Percentiles rank a stretch among this genome's conserved stretches.
phyloP scores from a whole-genome alignment of 2,113 vertebrate genomes.

The Tachycineta bicolor region DNA sequence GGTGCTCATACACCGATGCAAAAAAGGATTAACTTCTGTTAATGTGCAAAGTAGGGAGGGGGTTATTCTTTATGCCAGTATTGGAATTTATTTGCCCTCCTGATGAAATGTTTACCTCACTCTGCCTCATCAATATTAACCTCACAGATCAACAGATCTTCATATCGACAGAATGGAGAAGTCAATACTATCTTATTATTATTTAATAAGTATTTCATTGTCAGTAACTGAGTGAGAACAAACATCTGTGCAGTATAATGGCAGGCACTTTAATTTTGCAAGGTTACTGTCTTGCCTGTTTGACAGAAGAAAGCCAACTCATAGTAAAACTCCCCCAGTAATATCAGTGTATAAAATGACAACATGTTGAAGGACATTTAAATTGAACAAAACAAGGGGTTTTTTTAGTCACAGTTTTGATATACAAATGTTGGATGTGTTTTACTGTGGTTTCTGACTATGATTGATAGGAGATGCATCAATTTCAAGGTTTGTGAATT shows the following conservation, averaged over 20 bases:
- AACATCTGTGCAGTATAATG: conserved; percentile 56
- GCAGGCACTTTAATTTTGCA: conserved; percentile 60
- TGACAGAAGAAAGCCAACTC: conserved; percentile 52
- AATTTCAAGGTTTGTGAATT: conserved; percentile 78
- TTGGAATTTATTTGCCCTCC: conserved; percentile 36
- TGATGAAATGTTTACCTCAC: conserved; percentile 48
- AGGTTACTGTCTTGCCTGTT: conserved; percentile 6
- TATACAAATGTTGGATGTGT: conserved; percentile 70
- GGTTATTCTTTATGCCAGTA: neutral
- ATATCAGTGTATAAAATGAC: conserved; percentile 38
- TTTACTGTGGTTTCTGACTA: conserved; percentile 65
- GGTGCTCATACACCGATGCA: neutral
- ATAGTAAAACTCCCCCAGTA: conserved; percentile 47
- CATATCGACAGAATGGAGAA: conserved; percentile 64
- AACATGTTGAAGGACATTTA: conserved; percentile 69
- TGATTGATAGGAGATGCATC: conserved; percentile 75
- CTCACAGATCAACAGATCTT: conserved; percentile 70
- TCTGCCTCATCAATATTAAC: conserved; percentile 64
- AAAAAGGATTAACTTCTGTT: conserved; percentile 4
- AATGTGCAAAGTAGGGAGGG: neutral
- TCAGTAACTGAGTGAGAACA: conserved; percentile 64
- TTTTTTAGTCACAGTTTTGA: conserved; percentile 64
- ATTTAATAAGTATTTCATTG: conserved; percentile 77
- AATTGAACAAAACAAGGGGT: conserved; percentile 60
- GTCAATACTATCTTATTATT: conserved; percentile 74